Base-by-base conservation (phyloP, 1,140 invertebrate genomes). In the Grapholita molesta region DNA sequence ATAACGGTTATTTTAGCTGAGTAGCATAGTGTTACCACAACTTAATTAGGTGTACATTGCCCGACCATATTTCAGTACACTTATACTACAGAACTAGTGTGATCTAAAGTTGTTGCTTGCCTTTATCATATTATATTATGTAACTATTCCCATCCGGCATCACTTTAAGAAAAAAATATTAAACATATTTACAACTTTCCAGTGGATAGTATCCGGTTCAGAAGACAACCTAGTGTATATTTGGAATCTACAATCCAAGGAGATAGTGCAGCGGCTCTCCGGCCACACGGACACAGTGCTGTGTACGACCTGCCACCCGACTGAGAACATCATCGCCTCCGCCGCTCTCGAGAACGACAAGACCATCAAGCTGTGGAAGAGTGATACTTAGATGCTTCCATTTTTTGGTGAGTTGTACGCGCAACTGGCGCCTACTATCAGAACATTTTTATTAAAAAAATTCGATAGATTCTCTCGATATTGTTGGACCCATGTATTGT, bases 181-280 rank as follows among this genome's bases (percentile, higher is more conserved):
- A 18, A 28, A 28, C 28, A 3, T 12, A 18, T 38, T n/a, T 33
- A 25, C 24, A 6, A 69, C 67, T 23, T 73, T 67, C 52, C 89
- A 98, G 97, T 99, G 99, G 99, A 99, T 99, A 88, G 99, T 99
- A 52, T 99, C 98, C 64, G 99, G 99, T 12, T 99, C 99, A n/a
- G 99, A 99, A 93, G 99, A 99, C 88, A 98, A 99, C 85, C 95
- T 98, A 93, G 98, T 99, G 2, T 99, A 99, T 83, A 99, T 99
- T 79, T 99, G 99, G 99, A 99, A 99, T 94, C 93, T 99, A 67
- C 99, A 99, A 86, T 99, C 98, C 15, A 99, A 99, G 93, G 99
- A 99, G 93, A 97, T 99, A 73, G 99, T 99, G 57, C 99, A 99
- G 92, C 98, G 98, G 92, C 91, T 99, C 67, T 95, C 97, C 82